phyloP scores from a whole-genome alignment of 2,113 vertebrate species.

The Xiphophorus couchianus region DNA sequence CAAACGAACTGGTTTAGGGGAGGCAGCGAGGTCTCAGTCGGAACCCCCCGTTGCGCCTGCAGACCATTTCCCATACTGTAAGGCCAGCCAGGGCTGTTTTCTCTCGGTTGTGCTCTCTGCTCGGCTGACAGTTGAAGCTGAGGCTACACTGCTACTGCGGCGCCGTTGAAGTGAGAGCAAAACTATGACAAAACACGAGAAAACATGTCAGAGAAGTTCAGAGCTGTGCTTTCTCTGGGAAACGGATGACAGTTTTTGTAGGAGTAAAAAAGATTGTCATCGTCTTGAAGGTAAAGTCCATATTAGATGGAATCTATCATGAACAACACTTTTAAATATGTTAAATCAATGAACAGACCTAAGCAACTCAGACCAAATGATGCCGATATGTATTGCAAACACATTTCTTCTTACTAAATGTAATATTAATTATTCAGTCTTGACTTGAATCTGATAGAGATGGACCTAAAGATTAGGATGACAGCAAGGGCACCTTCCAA shows the following conservation, averaged over 20 bases:
- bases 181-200: conserved; percentile 63
- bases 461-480: too few species aligned
- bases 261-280: background rate
- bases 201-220: conserved; percentile 63
- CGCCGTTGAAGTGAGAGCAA: conserved; percentile 70
- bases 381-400: too few species aligned
- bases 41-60: conserved; percentile 73
- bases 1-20: conserved; percentile 78
- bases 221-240: conserved; percentile 29
- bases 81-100: conserved; percentile 75
- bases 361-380: too few species aligned
- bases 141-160: conserved; percentile 59
- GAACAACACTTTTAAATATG: background rate
- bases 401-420: too few species aligned
- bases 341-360: too few species aligned
- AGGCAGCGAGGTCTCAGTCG: conserved; percentile 73
- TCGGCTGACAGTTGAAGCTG: conserved; percentile 72
- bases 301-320: background rate
- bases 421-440: too few species aligned
- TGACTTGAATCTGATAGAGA: too few species aligned
- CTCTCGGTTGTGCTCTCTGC: conserved; percentile 69
- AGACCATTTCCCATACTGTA: conserved; percentile 78
- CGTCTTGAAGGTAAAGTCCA: background rate
- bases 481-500: too few species aligned
- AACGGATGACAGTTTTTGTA: conserved; percentile 20